Evolutionary conservation across 2,797 vertebrate genomes (phyloP).

Genomic region (Chanos chanos): DNA sequence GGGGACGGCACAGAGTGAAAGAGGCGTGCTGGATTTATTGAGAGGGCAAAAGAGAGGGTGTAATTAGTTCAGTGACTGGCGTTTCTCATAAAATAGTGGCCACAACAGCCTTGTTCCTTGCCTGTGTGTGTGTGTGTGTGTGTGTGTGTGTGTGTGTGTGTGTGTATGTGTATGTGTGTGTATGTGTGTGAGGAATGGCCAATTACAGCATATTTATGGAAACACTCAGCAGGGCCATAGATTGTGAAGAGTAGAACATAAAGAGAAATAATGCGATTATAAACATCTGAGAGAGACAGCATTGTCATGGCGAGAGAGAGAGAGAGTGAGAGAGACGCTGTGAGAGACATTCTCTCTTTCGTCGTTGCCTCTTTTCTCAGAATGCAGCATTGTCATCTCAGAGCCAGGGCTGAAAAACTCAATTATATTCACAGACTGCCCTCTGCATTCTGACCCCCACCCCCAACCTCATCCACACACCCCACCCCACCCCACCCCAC

Average conservation of each 20-base stretch:
- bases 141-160: neutral
- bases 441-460: neutral
- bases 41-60: slow-evolving; percentile 4
- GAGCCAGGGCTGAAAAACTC: slow-evolving; percentile 20
- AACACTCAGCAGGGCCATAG: neutral
- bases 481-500: no score
- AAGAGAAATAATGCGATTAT: slow-evolving; percentile 20
- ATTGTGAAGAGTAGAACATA: neutral
- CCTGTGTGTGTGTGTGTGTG: slow-evolving; percentile 6
- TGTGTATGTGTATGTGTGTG: slow-evolving; percentile 1
- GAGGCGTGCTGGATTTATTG: slow-evolving; percentile 12
- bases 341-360: slow-evolving; percentile 6
- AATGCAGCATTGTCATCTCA: slow-evolving; percentile 17
- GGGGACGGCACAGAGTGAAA: neutral
- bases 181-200: slow-evolving; percentile 10
- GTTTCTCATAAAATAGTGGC: slow-evolving; percentile 28
- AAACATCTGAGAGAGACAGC: slow-evolving; percentile 8
- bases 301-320: slow-evolving; percentile 2
- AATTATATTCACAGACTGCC: slow-evolving; percentile 20
- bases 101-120: neutral
- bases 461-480: no score
- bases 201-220: slow-evolving; percentile 22
- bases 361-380: slow-evolving; percentile 7
- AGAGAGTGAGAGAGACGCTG: neutral
- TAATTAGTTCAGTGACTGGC: slow-evolving; percentile 37